Percentiles rank a stretch among this genome's conserved stretches.
These are phyloP conservation scores for Drosophila willistoni DNA, from an alignment of 1,140 invertebrate species.

Conservation along the genomic window DNA sequence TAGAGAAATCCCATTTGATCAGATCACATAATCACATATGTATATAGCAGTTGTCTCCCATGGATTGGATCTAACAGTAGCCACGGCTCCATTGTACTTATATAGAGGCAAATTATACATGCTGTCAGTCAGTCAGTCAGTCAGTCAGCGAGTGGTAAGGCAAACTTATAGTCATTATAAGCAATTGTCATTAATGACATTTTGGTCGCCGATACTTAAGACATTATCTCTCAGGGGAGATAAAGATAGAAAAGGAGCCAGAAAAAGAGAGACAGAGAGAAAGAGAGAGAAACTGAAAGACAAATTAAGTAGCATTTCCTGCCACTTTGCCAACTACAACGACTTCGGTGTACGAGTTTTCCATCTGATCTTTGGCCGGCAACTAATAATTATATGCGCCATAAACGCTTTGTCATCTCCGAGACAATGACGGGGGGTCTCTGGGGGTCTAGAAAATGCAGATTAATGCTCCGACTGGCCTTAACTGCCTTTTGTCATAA, in stretches of 20 bases:
- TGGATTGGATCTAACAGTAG: constrained; percentile 38
- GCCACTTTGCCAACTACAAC: constrained; percentile 51
- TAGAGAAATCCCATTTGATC: constrained; percentile 21
- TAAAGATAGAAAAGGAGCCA: neutral
- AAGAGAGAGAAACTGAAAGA: constrained; percentile 38
- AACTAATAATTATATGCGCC: constrained; percentile 77
- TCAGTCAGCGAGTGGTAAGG: constrained; percentile 19
- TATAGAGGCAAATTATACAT: constrained; percentile 61
- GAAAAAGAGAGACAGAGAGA: neutral
- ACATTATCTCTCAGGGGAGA: constrained; percentile 44
- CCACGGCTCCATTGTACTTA: constrained; percentile 31
- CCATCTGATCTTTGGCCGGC: constrained; percentile 72
- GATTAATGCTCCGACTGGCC: constrained; percentile 63
- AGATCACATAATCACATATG: constrained; percentile 41
- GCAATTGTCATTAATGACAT: constrained; percentile 81
- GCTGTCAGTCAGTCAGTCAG: constrained; percentile 32
- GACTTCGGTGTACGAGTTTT: constrained; percentile 49
- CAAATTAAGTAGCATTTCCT: constrained; percentile 80
- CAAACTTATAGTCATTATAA: constrained; percentile 61
- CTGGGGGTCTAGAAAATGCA: constrained; percentile 74
- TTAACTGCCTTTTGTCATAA: constrained; percentile 68
- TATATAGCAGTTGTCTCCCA: constrained; percentile 47
- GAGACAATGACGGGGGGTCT: constrained; percentile 5
- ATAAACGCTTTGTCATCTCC: constrained; percentile 77
- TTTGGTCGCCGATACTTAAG: constrained; percentile 72